A percentile compares a stretch with the other conserved stretches of the same genome.
Conservation (phyloP, 2,888 invertebrate genomes). For the Coleophora deauratella region DNA sequence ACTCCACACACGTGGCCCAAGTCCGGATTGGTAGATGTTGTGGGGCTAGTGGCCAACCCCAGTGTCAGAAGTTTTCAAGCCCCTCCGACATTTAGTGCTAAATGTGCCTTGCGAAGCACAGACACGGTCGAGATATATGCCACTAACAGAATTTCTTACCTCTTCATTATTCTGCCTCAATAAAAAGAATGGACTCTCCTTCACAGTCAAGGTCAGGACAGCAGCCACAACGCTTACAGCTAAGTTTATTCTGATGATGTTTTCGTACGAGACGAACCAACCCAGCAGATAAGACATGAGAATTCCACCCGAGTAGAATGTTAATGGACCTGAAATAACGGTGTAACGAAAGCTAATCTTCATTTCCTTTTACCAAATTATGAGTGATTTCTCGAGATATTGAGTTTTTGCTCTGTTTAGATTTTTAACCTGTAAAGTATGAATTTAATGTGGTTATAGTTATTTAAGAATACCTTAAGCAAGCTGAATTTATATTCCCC, state of each 20-base stretch:
- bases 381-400: too few species aligned
- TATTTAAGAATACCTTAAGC: not conserved
- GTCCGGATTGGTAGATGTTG: too few species aligned
- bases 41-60: too few species aligned
- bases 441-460: not conserved
- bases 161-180: conserved; percentile 50
- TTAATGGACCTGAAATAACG: conserved; percentile 26
- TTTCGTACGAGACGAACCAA: conserved; percentile 41
- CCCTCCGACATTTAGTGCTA: too few species aligned
- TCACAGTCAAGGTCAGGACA: conserved; percentile 32
- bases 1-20: too few species aligned
- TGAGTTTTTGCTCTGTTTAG: not conserved
- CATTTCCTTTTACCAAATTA: not conserved
- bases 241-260: conserved; percentile 46
- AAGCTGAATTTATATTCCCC: not conserved
- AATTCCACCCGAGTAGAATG: conserved; percentile 36
- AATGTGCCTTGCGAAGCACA: too few species aligned
- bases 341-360: not conserved
- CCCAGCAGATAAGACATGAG: conserved; percentile 47
- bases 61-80: too few species aligned
- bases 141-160: conserved; percentile 24
- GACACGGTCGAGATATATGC: too few species aligned
- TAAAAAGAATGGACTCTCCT: conserved; percentile 52
- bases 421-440: not conserved
- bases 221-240: conserved; percentile 27